phyloP scores from a whole-genome alignment of 2,888 invertebrate species.

The Oscheius sp. region DNA sequence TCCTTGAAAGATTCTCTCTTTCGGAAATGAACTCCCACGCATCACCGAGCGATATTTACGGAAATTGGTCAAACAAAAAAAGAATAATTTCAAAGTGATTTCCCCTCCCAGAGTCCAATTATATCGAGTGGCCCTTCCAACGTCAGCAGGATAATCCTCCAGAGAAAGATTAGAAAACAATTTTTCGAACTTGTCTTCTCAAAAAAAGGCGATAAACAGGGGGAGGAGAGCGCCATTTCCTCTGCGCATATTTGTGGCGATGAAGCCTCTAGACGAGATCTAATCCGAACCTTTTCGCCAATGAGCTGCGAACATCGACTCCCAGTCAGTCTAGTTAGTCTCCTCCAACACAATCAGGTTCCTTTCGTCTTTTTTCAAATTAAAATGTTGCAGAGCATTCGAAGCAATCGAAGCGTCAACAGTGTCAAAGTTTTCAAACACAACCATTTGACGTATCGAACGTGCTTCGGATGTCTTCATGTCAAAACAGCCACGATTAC shows the following conservation, averaged over 20 bases:
- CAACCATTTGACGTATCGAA: conserved; percentile 50
- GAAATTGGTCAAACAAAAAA: too few relatives aligned
- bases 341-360: conserved; percentile 3
- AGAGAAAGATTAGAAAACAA: not conserved
- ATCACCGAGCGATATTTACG: too few relatives aligned
- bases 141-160: not conserved
- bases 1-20: too few relatives aligned
- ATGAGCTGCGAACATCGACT: not conserved
- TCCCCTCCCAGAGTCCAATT: too few relatives aligned
- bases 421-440: conserved; percentile 57
- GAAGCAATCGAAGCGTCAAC: conserved; percentile 36
- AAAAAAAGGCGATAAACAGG: too few relatives aligned
- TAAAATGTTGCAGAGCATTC: conserved; percentile 3
- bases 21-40: too few relatives aligned
- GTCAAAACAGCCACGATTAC: conserved; percentile 52
- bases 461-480: conserved; percentile 53
- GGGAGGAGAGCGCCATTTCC: too few relatives aligned
- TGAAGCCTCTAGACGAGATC: not conserved
- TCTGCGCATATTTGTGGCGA: not conserved
- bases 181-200: not conserved
- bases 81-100: too few relatives aligned
- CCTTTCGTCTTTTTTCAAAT: too few relatives aligned
- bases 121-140: too few relatives aligned
- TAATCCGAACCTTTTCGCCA: not conserved
- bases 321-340: not conserved